Evolutionary conservation across 2,888 invertebrate species (phyloP).

Genomic region (Acanthosoma haemorrhoidale): DNA sequence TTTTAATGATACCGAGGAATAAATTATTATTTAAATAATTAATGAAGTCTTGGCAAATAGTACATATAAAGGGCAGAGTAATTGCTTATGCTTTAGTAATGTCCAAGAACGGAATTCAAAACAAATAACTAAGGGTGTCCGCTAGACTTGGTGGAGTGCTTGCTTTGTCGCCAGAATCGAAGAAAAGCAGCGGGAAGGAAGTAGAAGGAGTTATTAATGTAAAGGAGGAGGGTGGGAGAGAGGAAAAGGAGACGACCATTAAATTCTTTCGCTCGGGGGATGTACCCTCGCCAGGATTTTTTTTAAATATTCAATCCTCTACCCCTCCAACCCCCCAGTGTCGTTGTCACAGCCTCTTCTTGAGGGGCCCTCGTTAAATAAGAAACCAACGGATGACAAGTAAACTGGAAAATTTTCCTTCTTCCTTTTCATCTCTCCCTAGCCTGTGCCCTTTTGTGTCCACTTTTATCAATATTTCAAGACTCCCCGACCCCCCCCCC

Average conservation of each 20-base stretch:
- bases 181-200: not conserved
- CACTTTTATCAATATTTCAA: conserved; percentile 23
- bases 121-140: too few relatives aligned
- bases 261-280: conserved; percentile 33
- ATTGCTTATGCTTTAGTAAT: too few relatives aligned
- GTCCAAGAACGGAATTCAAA: too few relatives aligned
- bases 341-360: not conserved
- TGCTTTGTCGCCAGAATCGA: not conserved
- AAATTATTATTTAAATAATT: too few relatives aligned
- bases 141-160: too few relatives aligned
- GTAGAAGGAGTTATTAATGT: not conserved
- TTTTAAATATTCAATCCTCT: conserved; percentile 10
- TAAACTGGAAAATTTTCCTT: conserved; percentile 28
- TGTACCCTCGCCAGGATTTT: not conserved
- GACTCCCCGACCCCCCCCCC: not conserved
- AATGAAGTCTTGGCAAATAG: too few relatives aligned
- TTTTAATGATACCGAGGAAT: too few relatives aligned
- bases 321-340: not conserved
- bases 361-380: conserved; percentile 23
- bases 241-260: conserved; percentile 26
- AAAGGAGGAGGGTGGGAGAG: not conserved
- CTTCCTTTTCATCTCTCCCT: not conserved
- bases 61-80: too few relatives aligned
- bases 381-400: conserved; percentile 26
- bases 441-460: not conserved